These are phyloP conservation scores for Hafferia zeledoni DNA, from an alignment of 2,797 vertebrate genomes.

Conservation along the genomic window DNA sequence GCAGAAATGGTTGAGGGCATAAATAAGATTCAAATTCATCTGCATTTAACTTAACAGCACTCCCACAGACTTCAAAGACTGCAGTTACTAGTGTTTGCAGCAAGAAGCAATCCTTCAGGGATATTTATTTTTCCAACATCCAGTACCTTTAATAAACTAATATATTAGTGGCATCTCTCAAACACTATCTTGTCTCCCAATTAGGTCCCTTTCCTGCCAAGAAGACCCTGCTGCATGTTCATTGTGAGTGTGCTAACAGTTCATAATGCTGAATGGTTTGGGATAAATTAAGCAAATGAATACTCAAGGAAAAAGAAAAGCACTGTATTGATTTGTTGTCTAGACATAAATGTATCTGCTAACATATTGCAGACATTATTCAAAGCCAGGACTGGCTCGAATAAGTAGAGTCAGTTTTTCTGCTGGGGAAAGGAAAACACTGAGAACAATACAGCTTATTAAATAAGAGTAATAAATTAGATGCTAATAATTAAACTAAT, in stretches of 20 bases:
- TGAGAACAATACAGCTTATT: slow-evolving; percentile 44
- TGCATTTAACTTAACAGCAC: slow-evolving; percentile 27
- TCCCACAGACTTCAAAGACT: slow-evolving; percentile 35
- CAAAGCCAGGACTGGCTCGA: slow-evolving; percentile 68
- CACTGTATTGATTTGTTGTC: slow-evolving; percentile 87
- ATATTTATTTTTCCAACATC: slow-evolving; percentile 28
- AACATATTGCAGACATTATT: slow-evolving; percentile 83
- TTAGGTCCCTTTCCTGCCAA: slow-evolving; percentile 64
- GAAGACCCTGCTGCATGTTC: slow-evolving; percentile 60
- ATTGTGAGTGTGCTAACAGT: slow-evolving; percentile 71
- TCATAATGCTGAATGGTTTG: slow-evolving; percentile 73
- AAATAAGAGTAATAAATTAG: slow-evolving; percentile 62
- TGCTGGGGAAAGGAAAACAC: slow-evolving; percentile 54
- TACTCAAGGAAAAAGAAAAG: slow-evolving; percentile 77
- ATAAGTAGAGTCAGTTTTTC: slow-evolving; percentile 74
- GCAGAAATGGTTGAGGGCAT: slow-evolving; percentile 20
- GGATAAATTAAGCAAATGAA: slow-evolving; percentile 81
- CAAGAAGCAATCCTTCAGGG: slow-evolving; percentile 50
- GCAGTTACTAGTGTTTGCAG: slow-evolving; percentile 11
- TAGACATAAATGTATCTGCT: slow-evolving; percentile 91
- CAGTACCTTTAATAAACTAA: slow-evolving; percentile 49
- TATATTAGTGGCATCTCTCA: slow-evolving; percentile 63
- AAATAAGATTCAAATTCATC: slow-evolving; percentile 29
- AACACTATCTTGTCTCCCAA: slow-evolving; percentile 64
- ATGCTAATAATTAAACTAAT: slow-evolving; percentile 65